Evolutionary conservation across 2,797 vertebrate genomes (phyloP).

Genomic region (Anisognathus igniventris): DNA sequence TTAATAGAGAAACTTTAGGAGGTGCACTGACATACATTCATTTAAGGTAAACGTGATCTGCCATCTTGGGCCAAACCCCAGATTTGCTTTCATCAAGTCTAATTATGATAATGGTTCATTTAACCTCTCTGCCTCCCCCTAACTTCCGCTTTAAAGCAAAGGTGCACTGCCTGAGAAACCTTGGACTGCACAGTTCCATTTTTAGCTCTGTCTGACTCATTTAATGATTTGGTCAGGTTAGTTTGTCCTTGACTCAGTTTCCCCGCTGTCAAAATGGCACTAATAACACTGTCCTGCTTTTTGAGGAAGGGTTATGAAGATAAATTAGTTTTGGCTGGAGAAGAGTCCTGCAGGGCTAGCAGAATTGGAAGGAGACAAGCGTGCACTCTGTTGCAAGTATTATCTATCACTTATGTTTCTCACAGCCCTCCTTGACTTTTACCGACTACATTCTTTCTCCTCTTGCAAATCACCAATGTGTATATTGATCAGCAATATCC

Average conservation of each 20-base stretch:
- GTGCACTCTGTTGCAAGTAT: slow-evolving; percentile 1
- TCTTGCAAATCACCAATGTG: not conserved
- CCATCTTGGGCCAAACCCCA: slow-evolving; percentile 58
- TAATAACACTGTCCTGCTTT: slow-evolving; percentile 52
- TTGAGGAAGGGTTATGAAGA: slow-evolving; percentile 57
- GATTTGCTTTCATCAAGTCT: slow-evolving; percentile 61
- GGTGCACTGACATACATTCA: slow-evolving; percentile 26
- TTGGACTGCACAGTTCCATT: slow-evolving; percentile 54
- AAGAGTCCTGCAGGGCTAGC: slow-evolving; percentile 56
- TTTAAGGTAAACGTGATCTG: slow-evolving; percentile 52
- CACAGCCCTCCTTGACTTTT: slow-evolving; percentile 32
- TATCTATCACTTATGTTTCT: slow-evolving; percentile 47
- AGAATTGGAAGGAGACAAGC: slow-evolving; percentile 43
- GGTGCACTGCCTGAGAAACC: slow-evolving; percentile 46
- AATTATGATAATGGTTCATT: slow-evolving; percentile 66
- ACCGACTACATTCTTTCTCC: slow-evolving; percentile 2
- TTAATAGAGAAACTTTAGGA: slow-evolving; percentile 45
- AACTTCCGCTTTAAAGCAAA: slow-evolving; percentile 44
- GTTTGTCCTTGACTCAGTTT: slow-evolving; percentile 68
- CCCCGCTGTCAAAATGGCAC: slow-evolving; percentile 43
- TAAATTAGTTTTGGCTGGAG: slow-evolving; percentile 51
- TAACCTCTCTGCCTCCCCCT: slow-evolving; percentile 58
- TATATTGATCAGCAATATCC: slow-evolving; percentile 21
- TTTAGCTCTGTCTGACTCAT: slow-evolving; percentile 58
- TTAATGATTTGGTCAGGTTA: slow-evolving; percentile 55